Base-by-base conservation (phyloP, 2,797 vertebrate genomes). In the Microchirus variegatus region DNA sequence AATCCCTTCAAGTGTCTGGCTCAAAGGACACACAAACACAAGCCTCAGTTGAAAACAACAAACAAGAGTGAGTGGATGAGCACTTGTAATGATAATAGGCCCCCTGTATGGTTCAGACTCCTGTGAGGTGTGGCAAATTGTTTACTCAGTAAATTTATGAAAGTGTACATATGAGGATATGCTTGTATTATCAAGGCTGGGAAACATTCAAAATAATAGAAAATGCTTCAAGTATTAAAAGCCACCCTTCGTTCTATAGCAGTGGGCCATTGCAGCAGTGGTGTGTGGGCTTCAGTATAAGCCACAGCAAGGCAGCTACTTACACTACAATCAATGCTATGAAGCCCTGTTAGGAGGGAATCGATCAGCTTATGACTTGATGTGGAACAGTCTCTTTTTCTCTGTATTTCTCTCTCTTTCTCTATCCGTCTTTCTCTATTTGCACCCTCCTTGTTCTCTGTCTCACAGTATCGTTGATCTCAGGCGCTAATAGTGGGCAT, bases 301-400 rank as follows among this genome's bases (percentile, higher is more conserved):
- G 82, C 83, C 87, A 82, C 75, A 84, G 76, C 46, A 10, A 77
- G 71, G 83, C 81, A 81, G 83, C 80, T 90, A 87, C 90, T 90
- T 90, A 90, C 83, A 69, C 71, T 70, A 37, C 74, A 52, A 90
- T 92, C 88, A 84, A 92, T 92, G 86, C 75, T 70, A 90, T 88
- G 71, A 86, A 79, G 81, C 78, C 68, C 84, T 80, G 80, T 86
- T 86, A 80, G 87, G 74, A 83, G 75, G 75, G 66, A 77, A 90
- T 92, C 90, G 87, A 92, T 92, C 82, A 84, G 82, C 75, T 86
- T 71, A 83, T 85, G 82, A 87, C 84, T 84, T 85, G 87, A 86
- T 85, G 80, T 78, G 68, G 77, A 83, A 83, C 80, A 78, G 81
- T 80, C 69, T 81, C 75, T 79, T 81, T 85, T 72, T 81, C 63